Conservation (phyloP, 1,140 invertebrate species). For the Himalopsyche phryganea region DNA sequence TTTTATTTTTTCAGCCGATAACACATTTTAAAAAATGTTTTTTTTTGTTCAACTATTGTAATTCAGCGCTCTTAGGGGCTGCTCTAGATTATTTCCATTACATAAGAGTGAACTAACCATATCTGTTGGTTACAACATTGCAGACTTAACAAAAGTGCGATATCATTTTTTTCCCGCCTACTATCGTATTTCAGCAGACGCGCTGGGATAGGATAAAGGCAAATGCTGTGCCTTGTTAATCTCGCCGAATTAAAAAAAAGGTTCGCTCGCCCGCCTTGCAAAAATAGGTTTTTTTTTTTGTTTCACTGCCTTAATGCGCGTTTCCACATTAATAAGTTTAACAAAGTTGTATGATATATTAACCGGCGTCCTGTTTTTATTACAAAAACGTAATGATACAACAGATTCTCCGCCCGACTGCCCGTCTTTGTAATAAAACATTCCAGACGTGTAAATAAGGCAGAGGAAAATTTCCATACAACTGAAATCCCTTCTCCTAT, state of each 20-base stretch:
- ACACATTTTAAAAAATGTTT: too few species aligned
- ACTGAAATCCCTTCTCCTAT: too few species aligned
- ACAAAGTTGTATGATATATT: constrained; percentile 2
- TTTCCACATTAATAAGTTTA: constrained; percentile 9
- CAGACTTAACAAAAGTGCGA: constrained; percentile 26
- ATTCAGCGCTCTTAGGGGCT: too few species aligned
- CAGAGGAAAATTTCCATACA: too few species aligned
- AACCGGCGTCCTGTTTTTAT: neutral
- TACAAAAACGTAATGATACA: neutral
- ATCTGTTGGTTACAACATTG: constrained; percentile 17
- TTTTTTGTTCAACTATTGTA: too few species aligned
- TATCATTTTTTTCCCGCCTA: constrained; percentile 17
- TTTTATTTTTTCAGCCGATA: too few species aligned
- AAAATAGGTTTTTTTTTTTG: constrained; percentile 6
- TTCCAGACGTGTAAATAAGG: too few species aligned
- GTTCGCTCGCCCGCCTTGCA: constrained; percentile 6
- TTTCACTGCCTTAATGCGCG: constrained; percentile 9
- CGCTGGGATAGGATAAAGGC: neutral
- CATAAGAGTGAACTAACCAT: too few species aligned
- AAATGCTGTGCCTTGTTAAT: neutral
- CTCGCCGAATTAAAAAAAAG: constrained; percentile 7
- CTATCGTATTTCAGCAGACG: constrained; percentile 18
- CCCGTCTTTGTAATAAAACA: neutral
- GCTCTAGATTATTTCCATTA: too few species aligned
- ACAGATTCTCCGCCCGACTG: neutral